These are phyloP conservation scores for Sebastes cheni DNA, from an alignment of 2,797 vertebrate species.

Conservation along the genomic window DNA sequence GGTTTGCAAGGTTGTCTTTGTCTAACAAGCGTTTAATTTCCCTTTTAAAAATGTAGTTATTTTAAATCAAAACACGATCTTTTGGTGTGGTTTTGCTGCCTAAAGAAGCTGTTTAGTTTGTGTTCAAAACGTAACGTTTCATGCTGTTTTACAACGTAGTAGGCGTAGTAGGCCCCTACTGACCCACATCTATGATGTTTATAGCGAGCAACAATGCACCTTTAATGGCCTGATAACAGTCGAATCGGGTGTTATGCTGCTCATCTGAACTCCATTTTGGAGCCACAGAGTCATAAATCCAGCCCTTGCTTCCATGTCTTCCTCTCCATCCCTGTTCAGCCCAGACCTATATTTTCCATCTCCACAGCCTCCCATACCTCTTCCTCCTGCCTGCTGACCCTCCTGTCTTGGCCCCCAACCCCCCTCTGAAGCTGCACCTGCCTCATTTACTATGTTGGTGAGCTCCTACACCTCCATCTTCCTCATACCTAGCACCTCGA, in stretches of 20 bases:
- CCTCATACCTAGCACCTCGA: conserved; percentile 32
- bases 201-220: too few relatives aligned
- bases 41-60: too few relatives aligned
- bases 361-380: conserved; percentile 24
- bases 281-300: conserved; percentile 9
- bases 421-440: conserved; percentile 66
- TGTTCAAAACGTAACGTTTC: too few relatives aligned
- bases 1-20: too few relatives aligned
- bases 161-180: too few relatives aligned
- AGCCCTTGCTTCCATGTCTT: conserved; percentile 16
- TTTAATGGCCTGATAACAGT: too few relatives aligned
- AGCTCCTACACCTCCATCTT: conserved; percentile 52
- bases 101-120: too few relatives aligned
- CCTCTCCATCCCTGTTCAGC: conserved; percentile 31
- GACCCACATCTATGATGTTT: too few relatives aligned
- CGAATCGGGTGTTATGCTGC: not conserved
- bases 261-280: conserved; percentile 6
- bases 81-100: too few relatives aligned
- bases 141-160: too few relatives aligned
- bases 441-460: conserved; percentile 63
- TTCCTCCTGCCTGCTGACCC: conserved; percentile 45
- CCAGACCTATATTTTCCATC: conserved; percentile 27
- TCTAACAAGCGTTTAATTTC: too few relatives aligned
- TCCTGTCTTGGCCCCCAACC: conserved; percentile 37
- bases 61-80: too few relatives aligned